phyloP scores from a whole-genome alignment of 2,888 invertebrate species.

The Lasioglossum zephyrum region DNA sequence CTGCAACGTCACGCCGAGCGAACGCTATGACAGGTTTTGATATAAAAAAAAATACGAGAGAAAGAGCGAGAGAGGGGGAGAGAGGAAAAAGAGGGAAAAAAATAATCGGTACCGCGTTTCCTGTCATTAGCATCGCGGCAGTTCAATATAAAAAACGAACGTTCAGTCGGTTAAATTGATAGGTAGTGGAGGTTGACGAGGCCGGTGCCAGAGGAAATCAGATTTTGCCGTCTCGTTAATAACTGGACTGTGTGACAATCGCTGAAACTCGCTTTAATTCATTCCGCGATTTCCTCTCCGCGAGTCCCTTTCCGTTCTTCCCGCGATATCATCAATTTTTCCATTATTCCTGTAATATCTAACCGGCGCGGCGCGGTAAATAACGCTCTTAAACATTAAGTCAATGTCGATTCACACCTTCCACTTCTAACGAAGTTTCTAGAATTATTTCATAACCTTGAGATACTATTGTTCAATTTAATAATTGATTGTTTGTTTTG shows the following conservation, averaged over 20 bases:
- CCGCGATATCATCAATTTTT: neutral
- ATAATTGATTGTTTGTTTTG: neutral
- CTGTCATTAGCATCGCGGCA: slow-evolving; percentile 40
- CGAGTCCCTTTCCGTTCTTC: neutral
- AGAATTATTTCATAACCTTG: neutral
- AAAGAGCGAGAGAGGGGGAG: neutral
- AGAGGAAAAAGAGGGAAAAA: slow-evolving; percentile 18
- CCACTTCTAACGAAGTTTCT: neutral
- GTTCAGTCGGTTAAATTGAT: slow-evolving; percentile 38
- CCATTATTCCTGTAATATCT: neutral
- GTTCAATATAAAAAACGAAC: slow-evolving; percentile 32
- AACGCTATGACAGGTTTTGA: slow-evolving; percentile 47
- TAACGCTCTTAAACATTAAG: neutral
- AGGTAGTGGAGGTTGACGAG: slow-evolving; percentile 19
- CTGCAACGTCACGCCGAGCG: slow-evolving; percentile 48
- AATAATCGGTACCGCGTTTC: slow-evolving; percentile 46
- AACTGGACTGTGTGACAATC: slow-evolving; percentile 17
- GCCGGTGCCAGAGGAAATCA: slow-evolving; percentile 10
- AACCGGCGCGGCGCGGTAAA: neutral
- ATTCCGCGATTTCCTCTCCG: neutral
- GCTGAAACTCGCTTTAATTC: neutral
- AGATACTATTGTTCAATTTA: neutral
- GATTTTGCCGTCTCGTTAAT: slow-evolving; percentile 8
- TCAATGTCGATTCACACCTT: neutral
- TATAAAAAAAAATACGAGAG: slow-evolving; percentile 3